Conservation (phyloP, 2,113 vertebrate species). For the Syngnathus scovelli region DNA sequence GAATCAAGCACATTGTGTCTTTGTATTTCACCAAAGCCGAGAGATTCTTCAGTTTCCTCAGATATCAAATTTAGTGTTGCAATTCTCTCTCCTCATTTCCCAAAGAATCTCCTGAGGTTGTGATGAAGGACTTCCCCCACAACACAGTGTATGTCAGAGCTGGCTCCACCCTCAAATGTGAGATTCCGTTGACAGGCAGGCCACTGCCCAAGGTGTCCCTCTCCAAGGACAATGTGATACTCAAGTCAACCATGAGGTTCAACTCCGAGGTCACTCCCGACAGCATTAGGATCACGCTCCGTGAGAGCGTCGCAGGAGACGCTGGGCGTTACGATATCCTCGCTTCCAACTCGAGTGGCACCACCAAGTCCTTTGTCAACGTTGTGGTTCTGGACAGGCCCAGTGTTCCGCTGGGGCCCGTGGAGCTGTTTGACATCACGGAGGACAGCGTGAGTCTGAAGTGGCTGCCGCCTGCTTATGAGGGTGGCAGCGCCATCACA, state of each 20-base stretch:
- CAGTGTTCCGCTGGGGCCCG: conserved; percentile 84
- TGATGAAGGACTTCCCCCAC: conserved; percentile 89
- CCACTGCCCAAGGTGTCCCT: conserved; percentile 88
- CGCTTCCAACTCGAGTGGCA: conserved; percentile 91
- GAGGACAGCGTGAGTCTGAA: conserved; percentile 86
- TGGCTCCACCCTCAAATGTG: conserved; percentile 91
- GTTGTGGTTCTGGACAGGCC: conserved; percentile 91
- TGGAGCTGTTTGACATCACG: conserved; percentile 83
- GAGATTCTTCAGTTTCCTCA: not conserved
- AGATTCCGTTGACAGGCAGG: conserved; percentile 88
- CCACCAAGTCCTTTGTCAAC: conserved; percentile 87
- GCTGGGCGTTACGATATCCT: conserved; percentile 91
- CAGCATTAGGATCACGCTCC: conserved; percentile 84
- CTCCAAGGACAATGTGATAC: conserved; percentile 78
- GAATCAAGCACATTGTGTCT: not conserved
- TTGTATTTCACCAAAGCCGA: not conserved
- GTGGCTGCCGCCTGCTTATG: conserved; percentile 90
- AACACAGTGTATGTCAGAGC: conserved; percentile 90
- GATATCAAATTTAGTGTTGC: not conserved
- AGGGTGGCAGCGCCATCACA: conserved; percentile 93
- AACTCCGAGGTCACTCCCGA: conserved; percentile 89
- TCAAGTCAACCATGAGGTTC: conserved; percentile 94
- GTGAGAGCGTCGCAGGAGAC: conserved; percentile 87
- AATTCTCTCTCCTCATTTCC: not conserved
- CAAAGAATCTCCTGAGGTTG: conserved; percentile 90